A percentile compares a stretch with the other conserved stretches of the same genome.
Evolutionary conservation across 2,888 invertebrate genomes (phyloP).

Genomic region (Myathropa florea): DNA sequence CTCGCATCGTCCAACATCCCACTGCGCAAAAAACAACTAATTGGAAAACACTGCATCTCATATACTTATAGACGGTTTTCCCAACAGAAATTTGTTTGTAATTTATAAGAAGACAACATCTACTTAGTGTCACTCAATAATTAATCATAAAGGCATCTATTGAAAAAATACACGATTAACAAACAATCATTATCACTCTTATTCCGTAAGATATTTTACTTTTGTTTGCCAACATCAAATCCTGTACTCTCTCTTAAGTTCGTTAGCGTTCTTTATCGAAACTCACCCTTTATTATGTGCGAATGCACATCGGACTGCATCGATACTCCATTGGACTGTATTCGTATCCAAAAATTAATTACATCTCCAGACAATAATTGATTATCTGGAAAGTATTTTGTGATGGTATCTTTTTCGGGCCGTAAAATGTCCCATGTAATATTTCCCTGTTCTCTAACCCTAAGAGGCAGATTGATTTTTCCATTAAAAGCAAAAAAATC

Average conservation of each 20-base stretch:
- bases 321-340: conserved; percentile 35
- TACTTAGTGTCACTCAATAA: background rate
- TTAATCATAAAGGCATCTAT: background rate
- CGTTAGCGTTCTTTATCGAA: background rate
- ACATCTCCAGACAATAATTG: conserved; percentile 42
- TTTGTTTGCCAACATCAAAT: background rate
- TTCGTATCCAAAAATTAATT: conserved; percentile 51
- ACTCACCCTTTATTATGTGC: conserved; percentile 44
- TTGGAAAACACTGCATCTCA: background rate
- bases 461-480: conserved; percentile 32
- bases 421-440: conserved; percentile 15
- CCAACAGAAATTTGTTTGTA: background rate
- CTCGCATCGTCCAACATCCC: background rate
- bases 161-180: background rate
- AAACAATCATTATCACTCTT: too few species aligned
- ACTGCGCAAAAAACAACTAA: background rate
- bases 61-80: background rate
- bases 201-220: background rate
- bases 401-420: background rate
- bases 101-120: too few species aligned
- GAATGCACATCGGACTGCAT: conserved; percentile 22
- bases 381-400: conserved; percentile 18
- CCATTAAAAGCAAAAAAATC: conserved; percentile 44
- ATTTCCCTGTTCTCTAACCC: conserved; percentile 15
- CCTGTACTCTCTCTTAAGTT: background rate